Percentiles rank a stretch among this genome's conserved stretches.
phyloP scores from a whole-genome alignment of 2,888 invertebrate species.

The Diogma glabrata region DNA sequence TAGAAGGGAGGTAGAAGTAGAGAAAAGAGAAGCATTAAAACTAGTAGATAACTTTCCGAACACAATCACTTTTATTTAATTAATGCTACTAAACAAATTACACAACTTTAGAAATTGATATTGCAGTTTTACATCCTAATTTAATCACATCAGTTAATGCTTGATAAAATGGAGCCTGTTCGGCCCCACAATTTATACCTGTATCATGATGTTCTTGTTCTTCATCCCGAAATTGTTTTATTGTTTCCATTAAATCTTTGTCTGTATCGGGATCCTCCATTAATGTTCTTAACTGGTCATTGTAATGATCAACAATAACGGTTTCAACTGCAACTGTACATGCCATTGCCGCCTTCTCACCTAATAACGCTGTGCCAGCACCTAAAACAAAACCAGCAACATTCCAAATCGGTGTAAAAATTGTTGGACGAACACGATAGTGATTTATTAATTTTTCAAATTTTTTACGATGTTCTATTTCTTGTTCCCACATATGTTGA shows the following conservation, averaged over 20 bases:
- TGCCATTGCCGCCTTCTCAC: conserved; percentile 98
- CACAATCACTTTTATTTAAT: too few species aligned
- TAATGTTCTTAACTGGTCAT: conserved; percentile 81
- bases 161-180: conserved; percentile 87
- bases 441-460: conserved; percentile 84
- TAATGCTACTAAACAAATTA: too few species aligned
- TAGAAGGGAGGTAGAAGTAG: too few species aligned
- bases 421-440: conserved; percentile 82
- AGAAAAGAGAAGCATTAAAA: too few species aligned
- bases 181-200: conserved; percentile 84
- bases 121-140: conserved; percentile 85
- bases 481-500: conserved; percentile 98
- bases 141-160: conserved; percentile 77
- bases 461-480: conserved; percentile 77
- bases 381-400: conserved; percentile 86
- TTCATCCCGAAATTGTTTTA: conserved; percentile 87
- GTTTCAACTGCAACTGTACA: conserved; percentile 99
- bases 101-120: conserved; percentile 83
- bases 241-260: conserved; percentile 67
- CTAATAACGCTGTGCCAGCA: conserved; percentile 78
- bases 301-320: conserved; percentile 96
- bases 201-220: conserved; percentile 97
- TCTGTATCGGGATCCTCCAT: conserved; percentile 64
- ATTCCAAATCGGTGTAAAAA: conserved; percentile 87
- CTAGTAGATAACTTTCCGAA: too few species aligned